phyloP scores from a whole-genome alignment of 2,797 vertebrate genomes.

The Rostrhamus sociabilis region DNA sequence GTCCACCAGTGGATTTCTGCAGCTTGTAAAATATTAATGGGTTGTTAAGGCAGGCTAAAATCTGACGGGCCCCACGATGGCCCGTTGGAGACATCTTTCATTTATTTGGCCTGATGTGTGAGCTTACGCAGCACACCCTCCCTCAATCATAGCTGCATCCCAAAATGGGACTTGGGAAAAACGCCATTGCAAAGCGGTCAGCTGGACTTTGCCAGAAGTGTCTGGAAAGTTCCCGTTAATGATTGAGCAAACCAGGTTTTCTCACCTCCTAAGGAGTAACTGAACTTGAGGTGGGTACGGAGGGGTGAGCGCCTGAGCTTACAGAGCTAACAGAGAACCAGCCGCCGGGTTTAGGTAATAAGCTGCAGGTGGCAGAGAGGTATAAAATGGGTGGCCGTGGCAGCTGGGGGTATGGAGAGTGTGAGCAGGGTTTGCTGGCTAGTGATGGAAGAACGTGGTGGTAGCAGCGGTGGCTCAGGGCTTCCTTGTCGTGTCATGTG shows the following conservation, averaged over 20 bases:
- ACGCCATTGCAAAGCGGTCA: not conserved
- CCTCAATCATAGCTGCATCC: not conserved
- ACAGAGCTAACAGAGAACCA: not conserved
- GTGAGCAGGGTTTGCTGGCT: rapidly evolving
- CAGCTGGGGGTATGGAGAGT: rapidly evolving
- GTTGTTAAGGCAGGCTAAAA: not conserved
- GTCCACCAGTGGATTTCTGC: not conserved
- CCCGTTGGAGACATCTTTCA: not conserved
- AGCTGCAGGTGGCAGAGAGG: not conserved
- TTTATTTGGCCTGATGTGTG: not conserved
- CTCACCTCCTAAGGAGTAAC: not conserved
- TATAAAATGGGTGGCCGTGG: not conserved
- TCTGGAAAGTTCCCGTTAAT: not conserved
- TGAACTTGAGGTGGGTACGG: not conserved
- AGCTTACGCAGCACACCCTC: not conserved
- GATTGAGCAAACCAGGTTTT: rapidly evolving
- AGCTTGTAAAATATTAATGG: not conserved
- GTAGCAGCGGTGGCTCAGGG: not conserved
- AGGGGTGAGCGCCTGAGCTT: not conserved
- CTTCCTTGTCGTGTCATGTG: rapidly evolving
- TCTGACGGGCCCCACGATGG: not conserved
- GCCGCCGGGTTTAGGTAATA: not conserved
- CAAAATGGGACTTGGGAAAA: not conserved
- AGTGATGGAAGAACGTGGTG: rapidly evolving
- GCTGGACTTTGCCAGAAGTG: not conserved